These are phyloP conservation scores for Azorinus chamasolen DNA, from an alignment of 2,888 invertebrate genomes.

Conservation along the genomic window DNA sequence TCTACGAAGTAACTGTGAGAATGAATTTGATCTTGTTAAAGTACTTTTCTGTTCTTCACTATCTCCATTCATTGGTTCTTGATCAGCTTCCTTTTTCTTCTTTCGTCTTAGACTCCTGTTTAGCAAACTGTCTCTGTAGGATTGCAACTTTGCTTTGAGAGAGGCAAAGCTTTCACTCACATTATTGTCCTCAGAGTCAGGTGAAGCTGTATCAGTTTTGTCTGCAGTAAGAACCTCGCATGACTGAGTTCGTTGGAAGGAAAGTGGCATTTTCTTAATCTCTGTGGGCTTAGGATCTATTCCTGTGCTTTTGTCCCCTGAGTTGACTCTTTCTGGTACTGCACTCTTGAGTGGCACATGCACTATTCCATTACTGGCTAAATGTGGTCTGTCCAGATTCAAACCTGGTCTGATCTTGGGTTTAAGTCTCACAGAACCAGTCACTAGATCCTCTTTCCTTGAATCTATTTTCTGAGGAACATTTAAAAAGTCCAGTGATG, in stretches of 20 bases:
- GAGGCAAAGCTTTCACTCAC: slow-evolving; percentile 71
- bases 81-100: slow-evolving; percentile 49
- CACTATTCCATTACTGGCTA: slow-evolving; percentile 23
- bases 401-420: slow-evolving; percentile 43
- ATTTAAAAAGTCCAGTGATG: slow-evolving; percentile 58
- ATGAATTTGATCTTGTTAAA: slow-evolving; percentile 73
- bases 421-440: slow-evolving; percentile 57
- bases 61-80: slow-evolving; percentile 35
- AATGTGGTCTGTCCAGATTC: slow-evolving; percentile 41
- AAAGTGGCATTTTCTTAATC: slow-evolving; percentile 1
- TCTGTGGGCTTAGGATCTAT: slow-evolving; percentile 1
- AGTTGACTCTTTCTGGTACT: slow-evolving; percentile 27
- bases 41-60: slow-evolving; percentile 59
- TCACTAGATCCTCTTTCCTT: slow-evolving; percentile 51
- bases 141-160: slow-evolving; percentile 81
- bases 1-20: slow-evolving; percentile 49
- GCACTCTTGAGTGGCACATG: slow-evolving; percentile 33
- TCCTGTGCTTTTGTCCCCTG: neutral
- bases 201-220: slow-evolving; percentile 33
- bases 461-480: slow-evolving; percentile 21
- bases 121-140: slow-evolving; percentile 76
- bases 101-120: slow-evolving; percentile 60
- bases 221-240: slow-evolving; percentile 61
- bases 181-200: slow-evolving; percentile 37
- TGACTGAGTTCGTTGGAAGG: slow-evolving; percentile 66